Base-by-base conservation (phyloP, 2,888 invertebrate species). In the Andrena haemorrhoa region DNA sequence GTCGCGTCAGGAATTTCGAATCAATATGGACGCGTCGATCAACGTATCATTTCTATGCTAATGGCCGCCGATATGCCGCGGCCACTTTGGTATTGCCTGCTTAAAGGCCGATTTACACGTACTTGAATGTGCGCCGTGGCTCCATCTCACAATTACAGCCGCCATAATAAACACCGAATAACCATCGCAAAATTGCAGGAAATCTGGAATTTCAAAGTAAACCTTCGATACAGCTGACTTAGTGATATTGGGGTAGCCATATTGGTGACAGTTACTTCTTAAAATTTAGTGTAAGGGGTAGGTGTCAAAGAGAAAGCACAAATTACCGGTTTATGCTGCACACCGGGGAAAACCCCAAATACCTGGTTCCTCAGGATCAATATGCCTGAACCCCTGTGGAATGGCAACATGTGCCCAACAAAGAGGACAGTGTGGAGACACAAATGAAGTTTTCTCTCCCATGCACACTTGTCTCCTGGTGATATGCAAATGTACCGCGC, bases 401-500 rank as follows among this genome's bases (percentile, higher is more conserved):
- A 29, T 10, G 16, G 20, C 47, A 63, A 56, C 29, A 31, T 61
- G 7, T 35, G 26, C 5, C 29, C 10, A 29, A 1, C 7, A 53
- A 26, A 10, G 47, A 63, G 31, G 41, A 29, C 63, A 41, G 53
- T 72, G 75, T 63, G 64, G 41, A 31, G 12, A 26, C 20, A 71
- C 61, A 71, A 79, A 78, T 61, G 71, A 53, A 77, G 60, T 31
- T 35, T 69, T 69, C 81, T 69, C 79, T 63, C 79, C 60, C 69
- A 65, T 76, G 65, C 60, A 49, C 75, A 82, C 79, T 82, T 76
- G 82, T 83, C 83, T 74, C 75, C 74, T 66, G 79, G 74, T 76
- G 82, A 77, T 82, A 84, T 88, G 88, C 83, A 88, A 86, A 84
- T 88, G 82, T 58, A 66, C 64, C 66, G 77, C 66, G 80, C 79